phyloP scores from a whole-genome alignment of 2,113 vertebrate species.

The Dolichallabes microphthalmus region DNA sequence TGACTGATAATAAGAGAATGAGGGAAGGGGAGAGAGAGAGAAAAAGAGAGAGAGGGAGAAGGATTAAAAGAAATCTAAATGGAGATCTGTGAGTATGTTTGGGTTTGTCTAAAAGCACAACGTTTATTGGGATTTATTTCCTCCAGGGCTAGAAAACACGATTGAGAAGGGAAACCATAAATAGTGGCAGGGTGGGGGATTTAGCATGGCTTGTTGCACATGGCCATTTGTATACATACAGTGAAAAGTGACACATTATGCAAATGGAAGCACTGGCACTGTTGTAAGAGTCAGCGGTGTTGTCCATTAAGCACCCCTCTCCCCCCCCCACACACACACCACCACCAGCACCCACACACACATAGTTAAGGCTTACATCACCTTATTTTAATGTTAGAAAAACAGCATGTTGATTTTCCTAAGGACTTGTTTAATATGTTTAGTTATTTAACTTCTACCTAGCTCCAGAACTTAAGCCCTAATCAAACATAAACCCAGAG shows the following conservation, averaged over 20 bases:
- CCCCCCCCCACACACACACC: too few relatives aligned
- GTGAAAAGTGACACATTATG: neutral
- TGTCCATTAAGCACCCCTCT: neutral
- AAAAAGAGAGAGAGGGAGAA: neutral
- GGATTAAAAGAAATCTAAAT: slow-evolving; percentile 1
- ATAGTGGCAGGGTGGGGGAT: neutral
- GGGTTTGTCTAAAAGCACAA: neutral
- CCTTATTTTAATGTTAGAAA: neutral
- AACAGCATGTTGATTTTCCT: neutral
- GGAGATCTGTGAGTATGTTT: neutral
- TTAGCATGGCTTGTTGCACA: neutral
- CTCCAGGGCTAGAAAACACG: neutral
- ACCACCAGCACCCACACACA: too few relatives aligned
- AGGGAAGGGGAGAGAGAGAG: slow-evolving; percentile 3
- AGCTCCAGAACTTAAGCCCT: neutral
- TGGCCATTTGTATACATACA: neutral
- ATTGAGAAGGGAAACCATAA: neutral
- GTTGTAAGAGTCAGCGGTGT: neutral
- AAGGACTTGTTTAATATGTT: neutral
- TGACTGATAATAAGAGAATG: slow-evolving; percentile 3
- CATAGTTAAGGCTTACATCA: neutral
- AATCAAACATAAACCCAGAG: neutral
- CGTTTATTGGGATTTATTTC: slow-evolving; percentile 5
- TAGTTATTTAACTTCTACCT: neutral
- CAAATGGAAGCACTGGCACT: neutral